Evolutionary conservation across 2,113 vertebrate species (phyloP).

Genomic region (Grammomys surdaster): DNA sequence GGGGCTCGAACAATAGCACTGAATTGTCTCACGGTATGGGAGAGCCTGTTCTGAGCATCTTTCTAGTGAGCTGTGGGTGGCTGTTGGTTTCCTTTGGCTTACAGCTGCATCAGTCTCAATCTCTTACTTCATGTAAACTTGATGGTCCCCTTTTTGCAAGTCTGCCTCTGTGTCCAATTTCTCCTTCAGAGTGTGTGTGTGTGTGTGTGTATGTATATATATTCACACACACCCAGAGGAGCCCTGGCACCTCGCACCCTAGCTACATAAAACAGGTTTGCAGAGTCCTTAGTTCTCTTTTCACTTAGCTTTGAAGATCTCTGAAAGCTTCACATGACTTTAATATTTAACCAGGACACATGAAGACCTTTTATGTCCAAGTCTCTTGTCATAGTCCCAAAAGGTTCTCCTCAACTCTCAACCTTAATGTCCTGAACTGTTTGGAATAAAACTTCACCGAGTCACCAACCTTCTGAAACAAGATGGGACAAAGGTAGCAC

Average conservation of each 20-base stretch:
- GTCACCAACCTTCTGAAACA: not conserved
- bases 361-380: not conserved
- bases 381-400: not conserved
- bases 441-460: slow-evolving; percentile 48
- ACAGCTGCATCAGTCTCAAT: not conserved
- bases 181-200: not conserved
- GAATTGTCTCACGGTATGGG: not conserved
- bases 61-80: not conserved
- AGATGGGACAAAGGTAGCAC: not conserved
- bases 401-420: slow-evolving; percentile 16
- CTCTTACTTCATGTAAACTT: not conserved
- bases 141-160: not conserved
- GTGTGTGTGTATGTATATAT: not conserved
- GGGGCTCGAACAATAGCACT: not conserved
- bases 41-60: not conserved
- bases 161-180: not conserved
- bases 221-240: not conserved
- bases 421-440: slow-evolving; percentile 16
- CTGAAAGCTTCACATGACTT: not conserved
- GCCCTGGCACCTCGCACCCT: not conserved
- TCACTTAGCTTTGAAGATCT: slow-evolving; percentile 40
- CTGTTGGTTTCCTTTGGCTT: not conserved
- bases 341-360: slow-evolving; percentile 19
- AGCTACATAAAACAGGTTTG: not conserved
- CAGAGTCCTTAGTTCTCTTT: not conserved